Conservation (phyloP, 1,140 invertebrate genomes). For the Pseudomyrmex sp. region DNA sequence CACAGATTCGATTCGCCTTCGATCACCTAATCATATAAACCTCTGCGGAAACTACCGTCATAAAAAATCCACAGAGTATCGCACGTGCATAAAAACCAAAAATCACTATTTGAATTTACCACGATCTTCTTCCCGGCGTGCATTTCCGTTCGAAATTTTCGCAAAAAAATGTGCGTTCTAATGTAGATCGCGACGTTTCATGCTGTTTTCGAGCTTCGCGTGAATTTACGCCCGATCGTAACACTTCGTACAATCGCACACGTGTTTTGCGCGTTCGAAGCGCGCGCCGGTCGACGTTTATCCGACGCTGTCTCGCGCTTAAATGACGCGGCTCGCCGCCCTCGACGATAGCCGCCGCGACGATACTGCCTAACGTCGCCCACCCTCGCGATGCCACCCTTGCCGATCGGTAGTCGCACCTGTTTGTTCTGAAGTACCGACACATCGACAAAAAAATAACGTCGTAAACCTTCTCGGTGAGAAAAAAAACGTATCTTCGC, state of each 20-base stretch:
- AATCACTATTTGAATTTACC: background rate
- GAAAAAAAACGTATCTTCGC: background rate
- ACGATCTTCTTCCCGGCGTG: background rate
- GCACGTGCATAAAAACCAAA: background rate
- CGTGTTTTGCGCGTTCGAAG: slow-evolving; percentile 16
- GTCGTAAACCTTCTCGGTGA: background rate
- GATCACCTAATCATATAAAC: background rate
- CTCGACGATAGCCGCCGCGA: background rate
- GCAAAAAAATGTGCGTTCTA: background rate
- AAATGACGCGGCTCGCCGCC: slow-evolving; percentile 46
- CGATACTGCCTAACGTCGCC: slow-evolving; percentile 36
- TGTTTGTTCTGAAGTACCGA: slow-evolving; percentile 1
- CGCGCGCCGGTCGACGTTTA: slow-evolving; percentile 11
- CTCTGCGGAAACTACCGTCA: background rate
- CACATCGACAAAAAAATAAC: slow-evolving; percentile 12
- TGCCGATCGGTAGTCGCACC: slow-evolving; percentile 30
- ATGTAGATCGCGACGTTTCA: background rate
- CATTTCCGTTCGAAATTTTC: background rate
- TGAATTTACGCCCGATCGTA: background rate
- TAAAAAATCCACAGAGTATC: slow-evolving; percentile 3
- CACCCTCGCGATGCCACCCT: slow-evolving; percentile 29
- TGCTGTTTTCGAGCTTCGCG: background rate
- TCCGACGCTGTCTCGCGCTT: slow-evolving; percentile 46
- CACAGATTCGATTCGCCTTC: background rate
- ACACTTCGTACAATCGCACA: background rate